Percentiles rank a stretch among this genome's conserved stretches.
These are phyloP conservation scores for Argyrosomus regius DNA, from an alignment of 2,797 vertebrate species.

Conservation along the genomic window DNA sequence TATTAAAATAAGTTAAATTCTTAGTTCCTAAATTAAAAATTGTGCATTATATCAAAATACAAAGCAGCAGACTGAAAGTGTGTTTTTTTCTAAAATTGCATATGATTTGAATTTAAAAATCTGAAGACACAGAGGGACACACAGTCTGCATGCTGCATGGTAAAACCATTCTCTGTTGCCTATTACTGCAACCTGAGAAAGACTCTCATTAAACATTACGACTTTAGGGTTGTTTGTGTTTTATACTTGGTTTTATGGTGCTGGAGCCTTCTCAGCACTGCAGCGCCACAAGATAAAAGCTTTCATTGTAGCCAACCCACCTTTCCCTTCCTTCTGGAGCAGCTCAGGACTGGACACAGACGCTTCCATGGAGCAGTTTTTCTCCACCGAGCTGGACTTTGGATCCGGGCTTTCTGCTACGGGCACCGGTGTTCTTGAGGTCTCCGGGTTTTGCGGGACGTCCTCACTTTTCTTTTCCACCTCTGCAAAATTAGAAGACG, in stretches of 20 bases:
- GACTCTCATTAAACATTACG: constrained; percentile 93
- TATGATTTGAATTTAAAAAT: constrained; percentile 34
- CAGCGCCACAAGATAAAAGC: constrained; percentile 90
- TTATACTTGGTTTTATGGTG: constrained; percentile 93
- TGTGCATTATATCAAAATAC: not conserved
- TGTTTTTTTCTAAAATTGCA: not conserved
- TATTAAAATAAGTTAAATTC: not conserved
- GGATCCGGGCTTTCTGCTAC: constrained; percentile 90
- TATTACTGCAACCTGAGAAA: constrained; percentile 87
- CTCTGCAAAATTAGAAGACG: constrained; percentile 83
- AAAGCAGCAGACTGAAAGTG: not conserved
- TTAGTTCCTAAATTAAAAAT: not conserved
- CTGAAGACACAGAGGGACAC: not conserved
- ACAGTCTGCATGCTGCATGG: constrained; percentile 68
- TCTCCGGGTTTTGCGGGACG: constrained; percentile 86
- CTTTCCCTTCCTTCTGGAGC: constrained; percentile 96
- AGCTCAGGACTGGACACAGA: constrained; percentile 95
- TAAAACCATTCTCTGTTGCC: constrained; percentile 76
- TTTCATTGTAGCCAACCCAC: constrained; percentile 90
- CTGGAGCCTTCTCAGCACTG: constrained; percentile 87
- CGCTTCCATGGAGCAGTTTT: constrained; percentile 90
- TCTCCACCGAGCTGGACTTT: constrained; percentile 90
- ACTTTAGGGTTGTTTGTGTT: constrained; percentile 94
- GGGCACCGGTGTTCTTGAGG: constrained; percentile 87
- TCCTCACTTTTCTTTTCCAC: constrained; percentile 93